phyloP scores from a whole-genome alignment of 92 coral and sea anemone genomes.

The Zoanthus gigantus region DNA sequence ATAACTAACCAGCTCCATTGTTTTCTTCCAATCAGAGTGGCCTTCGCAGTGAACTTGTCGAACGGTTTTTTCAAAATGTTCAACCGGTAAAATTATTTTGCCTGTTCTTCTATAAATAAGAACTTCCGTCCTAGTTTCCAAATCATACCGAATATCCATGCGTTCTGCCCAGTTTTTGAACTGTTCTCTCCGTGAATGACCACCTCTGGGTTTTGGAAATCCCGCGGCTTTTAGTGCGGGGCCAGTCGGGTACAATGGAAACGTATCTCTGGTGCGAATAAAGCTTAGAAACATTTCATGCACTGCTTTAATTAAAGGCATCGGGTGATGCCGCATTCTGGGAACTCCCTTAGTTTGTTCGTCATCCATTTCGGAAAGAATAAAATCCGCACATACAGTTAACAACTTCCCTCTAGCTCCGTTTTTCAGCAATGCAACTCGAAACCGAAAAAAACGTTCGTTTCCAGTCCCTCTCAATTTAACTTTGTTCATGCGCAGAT shows the following conservation, averaged over 20 bases:
- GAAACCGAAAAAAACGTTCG: neutral
- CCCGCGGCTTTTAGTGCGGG: constrained; percentile 88
- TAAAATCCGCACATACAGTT: neutral
- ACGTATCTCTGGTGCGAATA: constrained; percentile 68
- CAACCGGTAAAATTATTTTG: constrained; percentile 89
- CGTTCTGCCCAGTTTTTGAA: constrained; percentile 87
- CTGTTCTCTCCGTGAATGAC: constrained; percentile 80
- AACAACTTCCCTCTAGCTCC: neutral
- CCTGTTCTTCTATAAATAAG: constrained; percentile 85
- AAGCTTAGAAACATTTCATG: constrained; percentile 72
- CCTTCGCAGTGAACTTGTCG: constrained; percentile 72
- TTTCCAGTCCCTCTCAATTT: constrained; percentile 18
- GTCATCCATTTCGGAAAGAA: constrained; percentile 16
- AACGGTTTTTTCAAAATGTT: constrained; percentile 80
- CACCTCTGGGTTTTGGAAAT: constrained; percentile 87
- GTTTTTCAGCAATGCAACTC: neutral
- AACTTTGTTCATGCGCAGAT: constrained; percentile 30
- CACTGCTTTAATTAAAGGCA: constrained; percentile 69
- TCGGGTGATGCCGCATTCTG: constrained; percentile 75
- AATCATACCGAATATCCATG: constrained; percentile 73
- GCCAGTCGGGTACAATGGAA: constrained; percentile 76
- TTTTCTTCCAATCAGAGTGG: constrained; percentile 72
- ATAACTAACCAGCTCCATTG: constrained; percentile 59
- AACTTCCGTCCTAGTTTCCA: constrained; percentile 65
- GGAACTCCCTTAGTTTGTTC: constrained; percentile 40